Base-by-base conservation (phyloP, 2,113 vertebrate genomes). In the Vulpes lagopus region DNA sequence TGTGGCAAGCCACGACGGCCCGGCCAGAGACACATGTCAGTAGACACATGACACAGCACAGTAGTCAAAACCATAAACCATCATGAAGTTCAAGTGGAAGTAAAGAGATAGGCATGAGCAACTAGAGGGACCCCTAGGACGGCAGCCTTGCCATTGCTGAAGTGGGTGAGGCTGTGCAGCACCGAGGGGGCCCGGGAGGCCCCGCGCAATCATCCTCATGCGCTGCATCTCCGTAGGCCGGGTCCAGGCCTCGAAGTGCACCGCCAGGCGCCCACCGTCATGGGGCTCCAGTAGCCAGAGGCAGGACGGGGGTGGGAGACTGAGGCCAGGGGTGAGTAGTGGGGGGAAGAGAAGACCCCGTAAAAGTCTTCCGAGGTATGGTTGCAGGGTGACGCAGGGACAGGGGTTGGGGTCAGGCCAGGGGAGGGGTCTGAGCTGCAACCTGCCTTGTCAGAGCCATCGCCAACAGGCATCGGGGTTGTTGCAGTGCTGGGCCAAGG, bases 211-310 rank as follows among this genome's bases (percentile, higher is more conserved):
- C 99, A 69, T 98, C 99, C 27, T 99, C 98, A 0, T 97, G 98
- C 17, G 99, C 98, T 1, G 92, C 96, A 79, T 99, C 99, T 23
- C 96, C 97, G 0, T 96, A 69, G 1, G 99, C 99, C 87, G 99
- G 98, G 11, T 98, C 97, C 65, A 99, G 97, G 98, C 97, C 11
- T 99, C 99, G 94, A 99, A 99, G 96, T 99, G 99, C 88, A 99
- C 97, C 2, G 98, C 99, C 35, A 99, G 98, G 0, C 99, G 98
- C 38, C 99, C 98, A 25, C 99, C 98, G 93, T 99, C 99, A 22
- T 99, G 98, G 4, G 99, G 99, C 82, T 99, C 99, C 92, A 99
- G 97, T 5, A 98, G 98, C 99, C 99, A 99, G 69, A 99, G 97
- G 95, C 99, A 99, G 51, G 94, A 93, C 89, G 85, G 1, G 98